phyloP scores from a whole-genome alignment of 2,797 vertebrate genomes.

The Arrhamphus sclerolepis region DNA sequence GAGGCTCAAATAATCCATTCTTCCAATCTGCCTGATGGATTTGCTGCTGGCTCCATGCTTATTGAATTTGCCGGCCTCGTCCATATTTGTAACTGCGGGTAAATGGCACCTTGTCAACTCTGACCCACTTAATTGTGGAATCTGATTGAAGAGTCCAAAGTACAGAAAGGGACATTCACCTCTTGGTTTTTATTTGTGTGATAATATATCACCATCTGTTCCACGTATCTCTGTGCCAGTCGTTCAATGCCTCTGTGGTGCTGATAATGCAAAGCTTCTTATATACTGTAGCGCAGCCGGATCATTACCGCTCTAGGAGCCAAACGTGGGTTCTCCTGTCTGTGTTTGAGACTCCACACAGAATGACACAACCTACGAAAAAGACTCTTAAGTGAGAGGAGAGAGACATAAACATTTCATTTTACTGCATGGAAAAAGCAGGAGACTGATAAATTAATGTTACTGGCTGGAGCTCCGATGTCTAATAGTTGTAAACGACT shows the following conservation, averaged over 20 bases:
- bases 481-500: slow-evolving; percentile 45
- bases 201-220: neutral
- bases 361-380: slow-evolving; percentile 23
- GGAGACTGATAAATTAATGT: slow-evolving; percentile 13
- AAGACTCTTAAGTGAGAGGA: slow-evolving; percentile 9
- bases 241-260: slow-evolving; percentile 12
- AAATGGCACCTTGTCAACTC: slow-evolving; percentile 19
- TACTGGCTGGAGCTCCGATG: slow-evolving; percentile 20
- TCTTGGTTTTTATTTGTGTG: slow-evolving; percentile 1
- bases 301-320: slow-evolving; percentile 2
- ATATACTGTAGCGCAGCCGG: neutral
- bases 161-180: neutral
- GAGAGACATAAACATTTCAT: slow-evolving; percentile 13
- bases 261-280: slow-evolving; percentile 1
- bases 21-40: neutral
- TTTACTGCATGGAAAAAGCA: slow-evolving; percentile 21
- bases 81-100: neutral
- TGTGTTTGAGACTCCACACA: slow-evolving; percentile 47
- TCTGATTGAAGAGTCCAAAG: slow-evolving; percentile 23
- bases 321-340: slow-evolving; percentile 37
- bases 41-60: neutral
- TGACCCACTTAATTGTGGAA: slow-evolving; percentile 22
- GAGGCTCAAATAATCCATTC: neutral
- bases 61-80: neutral
- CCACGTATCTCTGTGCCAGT: neutral